These are phyloP conservation scores for Trinorchestia longiramus DNA, from an alignment of 1,140 invertebrate species.

Conservation along the genomic window DNA sequence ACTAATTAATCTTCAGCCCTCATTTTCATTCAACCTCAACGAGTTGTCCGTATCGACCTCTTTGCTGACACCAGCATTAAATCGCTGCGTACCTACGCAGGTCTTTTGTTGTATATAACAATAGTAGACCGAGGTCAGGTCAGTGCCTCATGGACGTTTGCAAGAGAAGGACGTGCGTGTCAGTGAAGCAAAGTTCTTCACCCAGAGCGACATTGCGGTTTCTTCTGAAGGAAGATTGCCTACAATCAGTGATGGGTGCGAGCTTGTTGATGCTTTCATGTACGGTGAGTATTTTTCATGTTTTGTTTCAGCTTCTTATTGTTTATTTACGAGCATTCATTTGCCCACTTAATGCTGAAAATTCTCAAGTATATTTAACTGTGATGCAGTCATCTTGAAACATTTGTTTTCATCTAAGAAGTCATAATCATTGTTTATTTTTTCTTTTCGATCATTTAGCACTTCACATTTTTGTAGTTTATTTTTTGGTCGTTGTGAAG, in stretches of 20 bases:
- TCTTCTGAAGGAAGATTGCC: background rate
- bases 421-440: too few relatives aligned
- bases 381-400: too few relatives aligned
- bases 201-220: background rate
- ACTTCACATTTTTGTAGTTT: too few relatives aligned
- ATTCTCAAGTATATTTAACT: too few relatives aligned
- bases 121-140: background rate
- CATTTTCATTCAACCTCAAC: background rate
- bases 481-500: too few relatives aligned
- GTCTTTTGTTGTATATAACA: background rate
- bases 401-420: too few relatives aligned
- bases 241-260: background rate
- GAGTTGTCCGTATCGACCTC: background rate
- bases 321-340: background rate
- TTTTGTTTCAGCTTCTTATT: background rate
- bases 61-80: background rate
- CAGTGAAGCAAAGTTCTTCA: background rate
- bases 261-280: background rate
- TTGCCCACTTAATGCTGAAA: background rate
- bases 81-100: background rate
- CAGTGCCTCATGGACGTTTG: background rate
- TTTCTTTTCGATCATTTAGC: too few relatives aligned
- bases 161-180: background rate
- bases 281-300: background rate
- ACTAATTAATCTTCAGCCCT: background rate